A percentile compares a stretch with the other conserved stretches of the same genome.
Evolutionary conservation across 2,797 vertebrate species (phyloP).

Genomic region (Cichlasoma orientale): DNA sequence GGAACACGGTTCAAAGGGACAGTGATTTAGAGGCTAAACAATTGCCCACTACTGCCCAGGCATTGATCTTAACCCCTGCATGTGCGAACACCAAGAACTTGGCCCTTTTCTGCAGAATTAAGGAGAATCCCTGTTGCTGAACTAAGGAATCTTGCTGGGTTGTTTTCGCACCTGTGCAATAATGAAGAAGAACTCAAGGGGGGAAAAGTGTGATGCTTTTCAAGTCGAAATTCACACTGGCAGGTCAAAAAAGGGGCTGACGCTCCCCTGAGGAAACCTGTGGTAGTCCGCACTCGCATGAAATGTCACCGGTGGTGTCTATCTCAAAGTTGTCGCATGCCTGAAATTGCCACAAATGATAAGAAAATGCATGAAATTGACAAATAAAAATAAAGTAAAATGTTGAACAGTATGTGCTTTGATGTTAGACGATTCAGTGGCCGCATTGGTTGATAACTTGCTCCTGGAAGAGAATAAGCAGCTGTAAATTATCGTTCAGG

Average conservation of each 20-base stretch:
- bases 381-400: not conserved
- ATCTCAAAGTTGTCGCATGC: not conserved
- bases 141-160: not conserved
- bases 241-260: not conserved
- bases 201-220: not conserved
- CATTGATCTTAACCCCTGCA: not conserved
- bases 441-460: conserved; percentile 12
- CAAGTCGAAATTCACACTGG: not conserved
- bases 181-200: not conserved
- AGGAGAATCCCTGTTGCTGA: not conserved
- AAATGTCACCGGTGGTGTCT: not conserved
- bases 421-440: not conserved
- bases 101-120: not conserved
- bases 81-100: not conserved
- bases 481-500: not conserved
- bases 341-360: not conserved
- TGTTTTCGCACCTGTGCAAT: not conserved
- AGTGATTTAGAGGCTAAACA: not conserved
- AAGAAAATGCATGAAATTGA: not conserved
- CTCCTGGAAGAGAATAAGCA: not conserved
- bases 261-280: not conserved
- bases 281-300: not conserved
- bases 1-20: not conserved
- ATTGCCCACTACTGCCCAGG: not conserved
- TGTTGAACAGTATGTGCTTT: not conserved